These are phyloP conservation scores for Gephyroberyx darwinii DNA, from an alignment of 2,797 vertebrate species.

Conservation along the genomic window DNA sequence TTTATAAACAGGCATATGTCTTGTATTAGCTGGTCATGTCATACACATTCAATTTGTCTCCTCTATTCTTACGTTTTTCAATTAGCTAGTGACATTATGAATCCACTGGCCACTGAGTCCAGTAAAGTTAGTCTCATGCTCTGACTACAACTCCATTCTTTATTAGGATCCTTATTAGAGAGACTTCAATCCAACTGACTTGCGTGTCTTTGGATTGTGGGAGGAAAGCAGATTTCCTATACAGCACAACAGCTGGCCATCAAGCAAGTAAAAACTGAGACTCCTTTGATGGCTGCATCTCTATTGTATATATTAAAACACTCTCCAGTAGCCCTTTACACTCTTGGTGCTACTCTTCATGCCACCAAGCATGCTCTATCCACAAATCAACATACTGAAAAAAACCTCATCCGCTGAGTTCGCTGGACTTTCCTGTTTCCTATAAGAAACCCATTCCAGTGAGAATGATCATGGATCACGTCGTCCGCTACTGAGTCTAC, in stretches of 20 bases:
- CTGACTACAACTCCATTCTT: neutral
- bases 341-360: neutral
- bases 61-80: neutral
- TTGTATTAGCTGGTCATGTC: too few species aligned
- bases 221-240: constrained; percentile 1
- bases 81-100: neutral
- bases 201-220: neutral
- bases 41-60: neutral
- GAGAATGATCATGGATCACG: constrained; percentile 14
- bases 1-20: neutral
- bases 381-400: constrained; percentile 1
- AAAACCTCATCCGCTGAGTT: neutral
- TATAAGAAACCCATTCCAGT: constrained; percentile 17
- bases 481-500: constrained; percentile 29
- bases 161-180: neutral
- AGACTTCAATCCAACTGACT: constrained; percentile 25
- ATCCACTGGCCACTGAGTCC: neutral
- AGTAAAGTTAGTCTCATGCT: neutral
- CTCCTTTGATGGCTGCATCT: neutral
- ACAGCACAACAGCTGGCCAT: too few species aligned
- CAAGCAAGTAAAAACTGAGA: neutral
- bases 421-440: constrained; percentile 14
- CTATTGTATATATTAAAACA: neutral
- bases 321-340: neutral
- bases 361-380: neutral